Conservation (phyloP, 2,888 invertebrate genomes). For the Sylvicola cinctus region DNA sequence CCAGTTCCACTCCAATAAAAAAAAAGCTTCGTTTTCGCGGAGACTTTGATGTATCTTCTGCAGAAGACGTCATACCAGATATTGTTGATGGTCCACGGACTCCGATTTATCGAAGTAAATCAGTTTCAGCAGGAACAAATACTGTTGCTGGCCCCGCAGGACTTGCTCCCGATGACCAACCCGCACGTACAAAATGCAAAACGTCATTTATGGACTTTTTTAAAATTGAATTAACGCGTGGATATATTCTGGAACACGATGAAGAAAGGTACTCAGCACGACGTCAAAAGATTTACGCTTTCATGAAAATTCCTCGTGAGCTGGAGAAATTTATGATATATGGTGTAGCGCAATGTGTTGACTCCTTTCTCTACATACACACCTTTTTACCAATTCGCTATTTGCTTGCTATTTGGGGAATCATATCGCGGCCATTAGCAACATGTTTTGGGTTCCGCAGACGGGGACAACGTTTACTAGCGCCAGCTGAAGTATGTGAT, state of each 20-base stretch:
- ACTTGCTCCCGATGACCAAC: too few relatives aligned
- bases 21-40: too few relatives aligned
- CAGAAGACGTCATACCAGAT: too few relatives aligned
- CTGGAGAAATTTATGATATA: conserved; percentile 83
- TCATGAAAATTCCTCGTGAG: conserved; percentile 86
- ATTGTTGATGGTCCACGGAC: too few relatives aligned
- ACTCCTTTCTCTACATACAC: conserved; percentile 93
- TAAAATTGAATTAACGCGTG: conserved; percentile 71
- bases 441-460: conserved; percentile 45
- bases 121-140: too few relatives aligned
- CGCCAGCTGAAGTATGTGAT: conserved; percentile 90
- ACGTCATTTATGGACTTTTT: conserved; percentile 42
- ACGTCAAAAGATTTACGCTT: conserved; percentile 89
- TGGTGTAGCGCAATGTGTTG: conserved; percentile 89
- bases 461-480: conserved; percentile 38
- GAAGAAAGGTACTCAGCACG: conserved; percentile 86
- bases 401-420: conserved; percentile 63
- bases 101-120: too few relatives aligned
- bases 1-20: too few relatives aligned
- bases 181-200: too few relatives aligned
- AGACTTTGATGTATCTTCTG: too few relatives aligned
- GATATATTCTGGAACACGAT: conserved; percentile 86
- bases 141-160: too few relatives aligned
- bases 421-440: conserved; percentile 50
- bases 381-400: conserved; percentile 92